Conservation (phyloP, 2,113 vertebrate species). For the Dromiciops gliroides region DNA sequence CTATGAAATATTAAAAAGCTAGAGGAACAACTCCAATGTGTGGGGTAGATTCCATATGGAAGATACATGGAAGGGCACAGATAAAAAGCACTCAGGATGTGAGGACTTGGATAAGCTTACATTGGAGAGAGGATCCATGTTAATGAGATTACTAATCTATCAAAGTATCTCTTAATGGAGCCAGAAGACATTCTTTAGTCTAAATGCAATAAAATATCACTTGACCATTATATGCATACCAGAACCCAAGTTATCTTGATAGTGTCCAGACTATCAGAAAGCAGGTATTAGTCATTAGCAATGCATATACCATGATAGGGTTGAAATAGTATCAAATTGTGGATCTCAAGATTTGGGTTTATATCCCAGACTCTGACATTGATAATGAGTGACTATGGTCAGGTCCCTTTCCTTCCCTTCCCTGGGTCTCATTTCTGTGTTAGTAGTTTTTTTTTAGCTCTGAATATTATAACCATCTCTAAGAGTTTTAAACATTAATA, state of each 20-base stretch:
- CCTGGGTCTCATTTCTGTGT: background rate
- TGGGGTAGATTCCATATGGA: background rate
- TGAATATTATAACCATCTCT: background rate
- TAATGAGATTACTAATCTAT: background rate
- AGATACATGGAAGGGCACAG: background rate
- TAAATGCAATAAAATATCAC: constrained; percentile 5
- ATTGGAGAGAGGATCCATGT: background rate
- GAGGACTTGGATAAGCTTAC: background rate
- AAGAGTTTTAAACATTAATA: background rate
- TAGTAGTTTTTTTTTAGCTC: background rate
- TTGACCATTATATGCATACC: constrained; percentile 12
- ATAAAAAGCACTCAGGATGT: background rate
- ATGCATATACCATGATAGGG: background rate
- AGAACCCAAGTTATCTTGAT: constrained; percentile 29
- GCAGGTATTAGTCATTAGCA: constrained; percentile 23
- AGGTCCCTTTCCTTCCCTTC: background rate
- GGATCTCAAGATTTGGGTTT: background rate
- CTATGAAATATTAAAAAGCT: background rate
- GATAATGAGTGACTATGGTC: background rate
- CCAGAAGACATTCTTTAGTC: background rate
- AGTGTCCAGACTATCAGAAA: background rate
- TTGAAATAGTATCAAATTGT: background rate
- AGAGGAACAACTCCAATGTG: background rate
- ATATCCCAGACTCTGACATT: background rate
- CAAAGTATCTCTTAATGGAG: constrained; percentile 21